Percentiles rank a stretch among this genome's conserved stretches.
These are phyloP conservation scores for Drosophila hamatofila DNA, from an alignment of 2,888 invertebrate species.

Conservation along the genomic window DNA sequence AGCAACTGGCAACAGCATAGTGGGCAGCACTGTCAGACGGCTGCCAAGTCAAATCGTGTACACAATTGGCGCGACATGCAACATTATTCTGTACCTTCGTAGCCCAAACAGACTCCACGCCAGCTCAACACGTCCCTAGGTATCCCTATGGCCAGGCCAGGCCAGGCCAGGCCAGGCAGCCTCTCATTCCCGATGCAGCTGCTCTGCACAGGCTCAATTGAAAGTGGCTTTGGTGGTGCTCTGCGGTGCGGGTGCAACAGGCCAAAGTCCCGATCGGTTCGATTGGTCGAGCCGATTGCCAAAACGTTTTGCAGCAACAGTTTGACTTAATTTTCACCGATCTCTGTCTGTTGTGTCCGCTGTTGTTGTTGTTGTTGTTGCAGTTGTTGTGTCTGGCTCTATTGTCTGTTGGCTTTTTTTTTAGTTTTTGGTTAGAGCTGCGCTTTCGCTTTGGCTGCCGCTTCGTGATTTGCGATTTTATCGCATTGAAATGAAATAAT, in stretches of 20 bases:
- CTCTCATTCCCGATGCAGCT: slow-evolving; percentile 57
- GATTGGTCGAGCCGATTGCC: slow-evolving; percentile 65
- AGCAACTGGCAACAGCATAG: slow-evolving; percentile 58
- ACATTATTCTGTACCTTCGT: slow-evolving; percentile 56
- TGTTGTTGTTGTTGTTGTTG: not conserved
- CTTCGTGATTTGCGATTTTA: slow-evolving; percentile 84
- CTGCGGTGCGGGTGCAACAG: slow-evolving; percentile 41
- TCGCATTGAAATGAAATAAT: slow-evolving; percentile 84
- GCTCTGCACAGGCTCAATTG: slow-evolving; percentile 60
- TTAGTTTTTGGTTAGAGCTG: slow-evolving; percentile 29
- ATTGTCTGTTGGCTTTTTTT: slow-evolving; percentile 54
- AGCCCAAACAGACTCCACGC: slow-evolving; percentile 37
- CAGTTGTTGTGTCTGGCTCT: slow-evolving; percentile 31
- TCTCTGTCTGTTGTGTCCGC: not conserved
- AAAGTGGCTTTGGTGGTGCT: slow-evolving; percentile 55
- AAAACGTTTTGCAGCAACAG: slow-evolving; percentile 75
- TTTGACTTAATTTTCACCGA: slow-evolving; percentile 84
- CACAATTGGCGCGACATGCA: slow-evolving; percentile 79
- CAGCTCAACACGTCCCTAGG: slow-evolving; percentile 20
- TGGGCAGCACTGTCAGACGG: slow-evolving; percentile 76
- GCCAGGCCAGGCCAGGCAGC: slow-evolving; percentile 19
- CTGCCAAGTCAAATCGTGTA: slow-evolving; percentile 83
- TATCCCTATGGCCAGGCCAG: slow-evolving; percentile 45
- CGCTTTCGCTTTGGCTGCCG: slow-evolving; percentile 56
- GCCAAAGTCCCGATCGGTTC: slow-evolving; percentile 62